Conservation (phyloP, 2,888 invertebrate genomes). For the Eupithecia subumbrata region DNA sequence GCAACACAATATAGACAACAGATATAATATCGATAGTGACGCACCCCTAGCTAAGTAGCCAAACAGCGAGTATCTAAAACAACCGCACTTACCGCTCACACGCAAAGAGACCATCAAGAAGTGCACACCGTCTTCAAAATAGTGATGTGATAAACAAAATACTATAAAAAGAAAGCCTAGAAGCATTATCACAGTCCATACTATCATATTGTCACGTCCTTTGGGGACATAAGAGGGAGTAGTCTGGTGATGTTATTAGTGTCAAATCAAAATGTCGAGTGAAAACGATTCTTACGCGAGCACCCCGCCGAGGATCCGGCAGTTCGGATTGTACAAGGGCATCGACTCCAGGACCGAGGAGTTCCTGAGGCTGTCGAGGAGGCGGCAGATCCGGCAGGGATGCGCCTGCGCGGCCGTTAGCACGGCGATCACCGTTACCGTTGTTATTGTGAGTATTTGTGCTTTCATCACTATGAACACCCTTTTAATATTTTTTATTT, state of each 20-base stretch:
- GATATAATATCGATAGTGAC: constrained; percentile 17
- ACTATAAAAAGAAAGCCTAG: background rate
- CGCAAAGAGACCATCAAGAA: constrained; percentile 63
- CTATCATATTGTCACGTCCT: background rate
- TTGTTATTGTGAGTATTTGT: constrained; percentile 73
- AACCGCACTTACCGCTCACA: constrained; percentile 64
- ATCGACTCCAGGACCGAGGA: constrained; percentile 76
- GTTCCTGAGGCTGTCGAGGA: constrained; percentile 71
- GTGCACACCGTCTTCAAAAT: constrained; percentile 19
- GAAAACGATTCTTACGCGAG: constrained; percentile 61
- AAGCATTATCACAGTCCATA: background rate
- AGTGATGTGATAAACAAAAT: constrained; percentile 23
- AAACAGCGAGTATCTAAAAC: constrained; percentile 62
- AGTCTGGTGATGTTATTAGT: constrained; percentile 29
- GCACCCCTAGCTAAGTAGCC: constrained; percentile 56
- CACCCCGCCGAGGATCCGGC: constrained; percentile 62
- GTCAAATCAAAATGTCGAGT: constrained; percentile 59
- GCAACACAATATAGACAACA: background rate
- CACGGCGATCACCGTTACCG: constrained; percentile 74
- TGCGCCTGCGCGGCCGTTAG: constrained; percentile 77
- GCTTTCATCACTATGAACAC: background rate
- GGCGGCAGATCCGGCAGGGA: constrained; percentile 72
- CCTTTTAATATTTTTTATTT: background rate
- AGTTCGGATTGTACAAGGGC: constrained; percentile 74
- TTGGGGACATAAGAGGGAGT: background rate